phyloP scores from a whole-genome alignment of 2,888 invertebrate species.

The Sinelater perroti region DNA sequence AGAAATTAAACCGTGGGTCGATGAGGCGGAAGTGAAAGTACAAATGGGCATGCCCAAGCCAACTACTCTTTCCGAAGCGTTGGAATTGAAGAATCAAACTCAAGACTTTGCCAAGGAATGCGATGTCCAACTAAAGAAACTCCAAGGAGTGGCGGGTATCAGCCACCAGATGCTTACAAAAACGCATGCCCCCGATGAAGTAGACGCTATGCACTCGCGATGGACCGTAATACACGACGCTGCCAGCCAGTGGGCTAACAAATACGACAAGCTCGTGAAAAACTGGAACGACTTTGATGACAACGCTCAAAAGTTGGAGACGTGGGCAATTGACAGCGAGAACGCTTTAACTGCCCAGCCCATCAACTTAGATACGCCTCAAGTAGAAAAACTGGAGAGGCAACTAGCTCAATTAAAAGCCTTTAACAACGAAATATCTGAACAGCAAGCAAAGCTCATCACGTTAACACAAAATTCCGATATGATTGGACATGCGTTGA shows the following conservation, averaged over 20 bases:
- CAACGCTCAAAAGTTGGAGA: slow-evolving; percentile 78
- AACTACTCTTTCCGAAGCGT: slow-evolving; percentile 80
- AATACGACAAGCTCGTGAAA: slow-evolving; percentile 78
- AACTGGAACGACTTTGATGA: slow-evolving; percentile 86
- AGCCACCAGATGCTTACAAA: slow-evolving; percentile 80
- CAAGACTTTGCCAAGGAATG: slow-evolving; percentile 80
- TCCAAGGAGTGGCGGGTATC: slow-evolving; percentile 77
- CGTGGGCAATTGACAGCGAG: slow-evolving; percentile 78
- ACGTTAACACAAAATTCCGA: slow-evolving; percentile 82
- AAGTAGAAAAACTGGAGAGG: slow-evolving; percentile 78
- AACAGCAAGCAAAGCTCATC: slow-evolving; percentile 85
- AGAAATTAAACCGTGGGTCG: slow-evolving; percentile 88
- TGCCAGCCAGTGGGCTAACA: slow-evolving; percentile 79
- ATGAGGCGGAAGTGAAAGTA: slow-evolving; percentile 85
- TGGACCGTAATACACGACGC: slow-evolving; percentile 87
- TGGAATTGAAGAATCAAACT: slow-evolving; percentile 76
- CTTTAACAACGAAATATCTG: slow-evolving; percentile 84
- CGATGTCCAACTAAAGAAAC: slow-evolving; percentile 76
- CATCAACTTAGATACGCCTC: slow-evolving; percentile 72
- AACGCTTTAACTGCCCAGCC: slow-evolving; percentile 68
- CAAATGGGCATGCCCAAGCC: slow-evolving; percentile 78
- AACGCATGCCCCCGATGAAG: slow-evolving; percentile 82
- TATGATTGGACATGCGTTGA: slow-evolving; percentile 77
- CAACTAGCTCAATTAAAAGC: slow-evolving; percentile 80
- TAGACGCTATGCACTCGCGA: slow-evolving; percentile 82